phyloP scores from a whole-genome alignment of 1,140 invertebrate genomes.

The Dendrolimus kikuchii region DNA sequence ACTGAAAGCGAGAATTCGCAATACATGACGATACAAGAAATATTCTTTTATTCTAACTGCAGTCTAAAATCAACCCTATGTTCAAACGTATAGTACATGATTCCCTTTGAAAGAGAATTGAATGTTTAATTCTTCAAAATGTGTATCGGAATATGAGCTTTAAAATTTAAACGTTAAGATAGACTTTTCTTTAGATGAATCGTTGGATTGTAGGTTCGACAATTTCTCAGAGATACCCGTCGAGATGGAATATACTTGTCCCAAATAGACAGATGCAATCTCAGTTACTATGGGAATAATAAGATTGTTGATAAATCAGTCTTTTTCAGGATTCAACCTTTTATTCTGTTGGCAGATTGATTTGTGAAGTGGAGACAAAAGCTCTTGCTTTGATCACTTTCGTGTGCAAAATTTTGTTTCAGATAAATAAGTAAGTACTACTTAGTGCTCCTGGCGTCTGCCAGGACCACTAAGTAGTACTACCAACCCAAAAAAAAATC shows the following conservation, averaged over 20 bases:
- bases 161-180: not conserved
- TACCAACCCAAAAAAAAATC: no score
- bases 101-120: not conserved
- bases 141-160: not conserved
- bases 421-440: no score
- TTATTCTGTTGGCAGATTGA: not conserved
- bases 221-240: constrained; percentile 1
- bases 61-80: constrained; percentile 6
- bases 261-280: constrained; percentile 4
- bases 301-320: constrained; percentile 1
- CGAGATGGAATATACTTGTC: constrained; percentile 6
- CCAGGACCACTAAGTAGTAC: no score
- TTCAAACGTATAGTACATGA: not conserved
- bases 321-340: no score
- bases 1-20: constrained; percentile 13
- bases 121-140: not conserved
- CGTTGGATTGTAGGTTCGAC: not conserved
- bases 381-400: not conserved
- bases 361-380: not conserved
- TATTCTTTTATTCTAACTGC: constrained; percentile 5
- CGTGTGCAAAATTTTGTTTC: no score
- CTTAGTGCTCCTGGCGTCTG: no score
- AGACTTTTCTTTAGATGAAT: not conserved
- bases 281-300: constrained; percentile 1
- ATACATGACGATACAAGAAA: constrained; percentile 15